Conservation (phyloP, 1,140 invertebrate species). For the Paralvinella palmiformis region DNA sequence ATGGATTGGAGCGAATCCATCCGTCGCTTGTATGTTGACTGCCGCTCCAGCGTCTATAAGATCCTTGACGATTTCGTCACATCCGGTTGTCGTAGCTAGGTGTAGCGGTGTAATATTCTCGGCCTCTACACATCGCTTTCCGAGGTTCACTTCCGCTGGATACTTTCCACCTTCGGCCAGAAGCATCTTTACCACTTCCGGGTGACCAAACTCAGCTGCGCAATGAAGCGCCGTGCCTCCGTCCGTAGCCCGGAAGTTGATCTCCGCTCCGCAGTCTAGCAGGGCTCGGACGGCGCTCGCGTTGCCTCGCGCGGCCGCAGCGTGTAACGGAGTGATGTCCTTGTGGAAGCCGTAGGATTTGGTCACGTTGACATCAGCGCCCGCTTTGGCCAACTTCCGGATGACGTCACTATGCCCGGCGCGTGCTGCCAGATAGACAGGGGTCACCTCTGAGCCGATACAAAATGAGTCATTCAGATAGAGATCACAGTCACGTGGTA, state of each 20-base stretch:
- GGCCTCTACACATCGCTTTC: not conserved
- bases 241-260: conserved; percentile 12
- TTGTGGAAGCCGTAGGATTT: conserved; percentile 12
- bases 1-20: conserved; percentile 96
- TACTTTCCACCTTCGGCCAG: not conserved
- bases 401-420: conserved; percentile 6
- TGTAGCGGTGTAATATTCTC: conserved; percentile 11
- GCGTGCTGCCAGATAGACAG: conserved; percentile 10
- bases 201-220: conserved; percentile 7
- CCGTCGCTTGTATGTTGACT: conserved; percentile 44
- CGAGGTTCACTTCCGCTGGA: conserved; percentile 3
- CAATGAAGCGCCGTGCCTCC: conserved; percentile 19
- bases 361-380: conserved; percentile 9
- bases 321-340: conserved; percentile 14
- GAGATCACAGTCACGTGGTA: conserved; percentile 10
- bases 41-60: conserved; percentile 53
- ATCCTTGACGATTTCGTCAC: not conserved
- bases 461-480: conserved; percentile 13
- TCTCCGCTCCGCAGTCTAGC: not conserved
- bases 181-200: not conserved
- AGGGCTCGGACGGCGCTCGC: conserved; percentile 2
- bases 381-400: not conserved
- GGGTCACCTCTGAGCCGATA: conserved; percentile 10
- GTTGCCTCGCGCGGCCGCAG: conserved; percentile 16
- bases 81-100: conserved; percentile 12